Evolutionary conservation across 2,888 invertebrate genomes (phyloP), one percentile per base, ranked within the genome.

Genomic region (Ornithoptera priamus): DNA sequence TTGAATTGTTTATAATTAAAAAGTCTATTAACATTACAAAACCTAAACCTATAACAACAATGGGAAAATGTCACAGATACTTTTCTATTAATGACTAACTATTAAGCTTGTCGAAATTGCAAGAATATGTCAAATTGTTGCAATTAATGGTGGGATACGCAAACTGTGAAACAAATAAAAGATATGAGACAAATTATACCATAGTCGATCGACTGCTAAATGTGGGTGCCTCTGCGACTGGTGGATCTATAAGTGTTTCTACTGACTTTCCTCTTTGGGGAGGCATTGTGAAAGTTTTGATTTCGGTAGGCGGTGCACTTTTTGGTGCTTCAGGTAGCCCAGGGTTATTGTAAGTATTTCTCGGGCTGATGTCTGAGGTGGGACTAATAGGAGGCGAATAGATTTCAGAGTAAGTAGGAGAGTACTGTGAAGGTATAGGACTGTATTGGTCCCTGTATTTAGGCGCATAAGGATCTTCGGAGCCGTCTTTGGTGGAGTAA

Each of bases 351-450:
- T 80, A 89, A 2, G 90, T 90, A 69, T 79, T 89, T 68, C 90
- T 86, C 6, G 92, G 90, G 79, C 90, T 91, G 20, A 80, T 81
- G 64, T 90, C 93, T 59, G 92, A 87, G 68, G 84, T 88, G 1
- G 93, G 93, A 73, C 93, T 93, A 36, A 87, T 83, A 1, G 93
- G 90, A 50, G 93, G 93, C 39, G 92, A 91, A 69, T 93, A 93
- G 75, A 92, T 91, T 74, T 92, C 93, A n/a, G 93, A 93, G 75
- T 91, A 92, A 57, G 93, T 90, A 3, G 93, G 93, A 22, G 90
- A 90, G 73, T 91, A 90, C n/a, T 84, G 80, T 1, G 92, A 91
- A 0, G 93, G 88, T 62, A 89, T 85, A 0, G 93, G 90, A 74
- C 93, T 93, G 74, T 89, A 90, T 74, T 88, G 87, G 18, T 83